A percentile compares a stretch with the other conserved stretches of the same genome.
Conservation (phyloP, 2,797 vertebrate genomes). For the Spinus pinus region DNA sequence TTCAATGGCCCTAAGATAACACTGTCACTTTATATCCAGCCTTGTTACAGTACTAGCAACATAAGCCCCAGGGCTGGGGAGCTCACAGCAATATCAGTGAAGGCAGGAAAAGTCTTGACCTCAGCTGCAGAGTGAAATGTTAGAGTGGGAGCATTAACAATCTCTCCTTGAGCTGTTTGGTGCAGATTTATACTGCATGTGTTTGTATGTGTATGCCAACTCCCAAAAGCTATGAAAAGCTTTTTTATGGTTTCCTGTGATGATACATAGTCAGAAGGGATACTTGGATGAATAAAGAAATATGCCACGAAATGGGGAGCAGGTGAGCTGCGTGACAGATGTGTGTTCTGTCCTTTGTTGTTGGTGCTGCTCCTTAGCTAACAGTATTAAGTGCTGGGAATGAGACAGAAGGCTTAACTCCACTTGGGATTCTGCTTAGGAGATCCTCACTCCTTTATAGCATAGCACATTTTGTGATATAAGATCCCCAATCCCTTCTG, state of each 20-base stretch:
- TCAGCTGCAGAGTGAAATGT: neutral
- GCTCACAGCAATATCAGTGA: neutral
- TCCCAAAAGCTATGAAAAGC: constrained; percentile 23
- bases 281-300: neutral
- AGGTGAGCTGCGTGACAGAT: constrained; percentile 17
- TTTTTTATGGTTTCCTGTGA: constrained; percentile 37
- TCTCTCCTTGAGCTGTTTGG: constrained; percentile 19
- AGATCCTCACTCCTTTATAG: neutral
- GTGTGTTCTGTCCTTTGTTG: neutral
- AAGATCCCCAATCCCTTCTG: constrained; percentile 5
- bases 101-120: constrained; percentile 21
- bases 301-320: neutral
- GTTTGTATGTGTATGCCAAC: neutral
- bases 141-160: neutral
- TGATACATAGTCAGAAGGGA: neutral
- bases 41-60: neutral
- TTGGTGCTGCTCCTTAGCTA: neutral
- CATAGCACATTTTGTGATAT: neutral
- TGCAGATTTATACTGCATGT: constrained; percentile 18
- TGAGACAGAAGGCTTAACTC: neutral
- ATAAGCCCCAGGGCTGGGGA: neutral
- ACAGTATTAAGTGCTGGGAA: neutral
- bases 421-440: neutral
- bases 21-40: neutral
- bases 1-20: neutral